phyloP scores from a whole-genome alignment of 2,797 vertebrate species.

The Gambusia yucatana region DNA sequence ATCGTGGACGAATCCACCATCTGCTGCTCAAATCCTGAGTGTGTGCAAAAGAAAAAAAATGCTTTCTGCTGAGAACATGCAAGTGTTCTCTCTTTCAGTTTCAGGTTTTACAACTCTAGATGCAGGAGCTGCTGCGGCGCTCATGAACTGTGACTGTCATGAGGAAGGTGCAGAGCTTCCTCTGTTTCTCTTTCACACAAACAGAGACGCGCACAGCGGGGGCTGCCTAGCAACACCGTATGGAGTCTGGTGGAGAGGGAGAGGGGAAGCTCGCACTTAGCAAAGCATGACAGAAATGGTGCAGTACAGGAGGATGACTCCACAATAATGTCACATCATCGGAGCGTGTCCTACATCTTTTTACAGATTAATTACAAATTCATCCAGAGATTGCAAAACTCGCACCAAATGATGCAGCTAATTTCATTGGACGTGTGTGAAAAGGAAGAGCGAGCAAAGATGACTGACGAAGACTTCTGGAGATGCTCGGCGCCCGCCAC shows the following conservation, averaged over 20 bases:
- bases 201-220: constrained; percentile 39
- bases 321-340: background rate
- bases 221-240: constrained; percentile 83
- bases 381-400: background rate
- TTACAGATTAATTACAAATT: background rate
- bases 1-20: background rate
- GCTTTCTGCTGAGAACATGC: background rate
- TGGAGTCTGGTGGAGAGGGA: constrained; percentile 62
- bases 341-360: background rate
- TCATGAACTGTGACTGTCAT: constrained; percentile 65
- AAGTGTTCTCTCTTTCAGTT: background rate
- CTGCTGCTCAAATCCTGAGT: background rate
- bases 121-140: constrained; percentile 35
- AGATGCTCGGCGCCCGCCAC: background rate
- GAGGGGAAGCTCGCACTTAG: constrained; percentile 64
- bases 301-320: constrained; percentile 20
- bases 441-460: background rate
- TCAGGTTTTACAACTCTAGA: constrained; percentile 18
- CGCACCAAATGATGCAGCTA: no score
- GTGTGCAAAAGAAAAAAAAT: background rate
- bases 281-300: constrained; percentile 47
- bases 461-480: background rate
- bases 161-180: constrained; percentile 52
- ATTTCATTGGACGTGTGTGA: background rate
- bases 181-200: constrained; percentile 2